Percentiles rank a stretch among this genome's conserved stretches.
Conservation (phyloP, 1,140 invertebrate genomes). For the Heterodera schachtii region DNA sequence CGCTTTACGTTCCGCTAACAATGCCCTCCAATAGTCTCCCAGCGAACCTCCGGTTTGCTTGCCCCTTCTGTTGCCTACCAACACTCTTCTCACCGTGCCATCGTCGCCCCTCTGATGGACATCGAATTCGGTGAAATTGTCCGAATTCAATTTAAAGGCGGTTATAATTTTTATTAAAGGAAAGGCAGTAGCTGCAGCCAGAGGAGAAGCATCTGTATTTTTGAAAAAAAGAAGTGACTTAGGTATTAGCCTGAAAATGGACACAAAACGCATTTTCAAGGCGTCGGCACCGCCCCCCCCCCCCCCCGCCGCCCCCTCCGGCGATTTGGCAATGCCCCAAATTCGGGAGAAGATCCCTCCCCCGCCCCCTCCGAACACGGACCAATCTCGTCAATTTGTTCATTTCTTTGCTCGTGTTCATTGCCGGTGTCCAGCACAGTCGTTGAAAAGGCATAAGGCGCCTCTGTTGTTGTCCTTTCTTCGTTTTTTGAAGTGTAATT, state of each 20-base stretch:
- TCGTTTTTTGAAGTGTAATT: not conserved
- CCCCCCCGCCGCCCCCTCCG: no score
- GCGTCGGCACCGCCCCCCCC: no score
- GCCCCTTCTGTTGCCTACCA: not conserved
- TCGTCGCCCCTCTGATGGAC: not conserved
- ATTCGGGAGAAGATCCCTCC: no score
- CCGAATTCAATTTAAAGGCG: slow-evolving; percentile 1
- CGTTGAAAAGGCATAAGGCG: not conserved
- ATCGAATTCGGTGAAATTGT: not conserved
- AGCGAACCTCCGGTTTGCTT: not conserved
- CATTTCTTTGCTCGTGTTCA: not conserved
- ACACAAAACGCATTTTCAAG: no score
- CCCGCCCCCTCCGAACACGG: no score
- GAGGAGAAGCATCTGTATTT: not conserved
- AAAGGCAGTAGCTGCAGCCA: not conserved
- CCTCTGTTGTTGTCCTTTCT: not conserved
- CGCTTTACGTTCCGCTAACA: not conserved
- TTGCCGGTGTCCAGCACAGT: not conserved
- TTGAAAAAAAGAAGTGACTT: not conserved
- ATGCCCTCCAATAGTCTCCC: not conserved
- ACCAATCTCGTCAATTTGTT: slow-evolving; percentile 4
- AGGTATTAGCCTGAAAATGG: no score
- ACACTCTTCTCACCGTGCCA: not conserved
- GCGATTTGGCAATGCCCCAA: no score
- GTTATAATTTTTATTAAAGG: not conserved